Evolutionary conservation across 2,113 vertebrate genomes (phyloP), one percentile per base, ranked within the genome.

Genomic region (Cynocephalus volans): DNA sequence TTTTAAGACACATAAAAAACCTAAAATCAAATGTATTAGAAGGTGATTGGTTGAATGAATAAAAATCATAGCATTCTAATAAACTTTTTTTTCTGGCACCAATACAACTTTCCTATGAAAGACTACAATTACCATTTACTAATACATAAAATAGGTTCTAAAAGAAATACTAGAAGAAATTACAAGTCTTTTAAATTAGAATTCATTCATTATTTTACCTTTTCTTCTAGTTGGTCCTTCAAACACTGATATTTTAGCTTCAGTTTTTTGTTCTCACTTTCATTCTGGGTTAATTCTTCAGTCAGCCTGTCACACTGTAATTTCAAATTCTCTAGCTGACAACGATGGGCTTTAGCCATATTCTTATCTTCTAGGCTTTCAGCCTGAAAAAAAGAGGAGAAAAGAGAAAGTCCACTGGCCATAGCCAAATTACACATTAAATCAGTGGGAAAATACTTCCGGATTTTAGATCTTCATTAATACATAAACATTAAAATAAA

Each of bases 241-340:
- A 99, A 95, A 93, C 98, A 97, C 80, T 99, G 99, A 98, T 98
- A 99, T 94, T 99, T 99, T 96, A 96, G 97, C 65, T 98, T 99
- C 88, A 99, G 98, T 76, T 98, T 98, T 76, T 97, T 82, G 81
- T 99, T 99, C 85, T 98, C 99, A 93, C 99, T 99, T 92, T 99
- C 98, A 80, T 98, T 98, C 65, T 98, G 97, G 60, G 96, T 98
- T 98, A 99, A 98, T 95, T 99, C 98, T 72, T 98, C 98, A n/a
- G 98, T 98, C 96, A 99, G 97, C 95, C 99, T 99, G 97, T 99
- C 99, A 98, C 98, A 99, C 88, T 99, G 99, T 52, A 97, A 97
- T 98, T 99, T 99, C 98, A 99, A 98, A 96, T 99, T 99, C 98
- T 99, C 99, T 97, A 99, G 96, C 81, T 99, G 99, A 96, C 98